Conservation (phyloP, 2,113 vertebrate species). For the Zosterops hypoxanthus region DNA sequence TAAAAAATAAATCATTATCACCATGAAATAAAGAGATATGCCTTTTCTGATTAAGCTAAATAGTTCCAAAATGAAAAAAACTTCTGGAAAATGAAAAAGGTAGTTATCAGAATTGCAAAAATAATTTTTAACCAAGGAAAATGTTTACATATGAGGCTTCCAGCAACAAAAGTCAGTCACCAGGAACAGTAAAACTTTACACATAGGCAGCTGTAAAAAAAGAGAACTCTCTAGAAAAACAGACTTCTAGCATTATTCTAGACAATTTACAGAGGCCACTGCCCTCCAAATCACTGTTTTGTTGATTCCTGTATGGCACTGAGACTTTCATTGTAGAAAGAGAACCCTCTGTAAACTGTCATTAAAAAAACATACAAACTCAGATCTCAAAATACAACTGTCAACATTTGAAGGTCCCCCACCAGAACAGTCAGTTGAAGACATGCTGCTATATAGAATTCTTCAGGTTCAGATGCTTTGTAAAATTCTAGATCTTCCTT, state of each 20-base stretch:
- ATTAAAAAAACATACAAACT: background rate
- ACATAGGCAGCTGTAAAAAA: background rate
- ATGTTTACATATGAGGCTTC: background rate
- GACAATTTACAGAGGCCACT: background rate
- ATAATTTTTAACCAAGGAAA: background rate
- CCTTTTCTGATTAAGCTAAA: background rate
- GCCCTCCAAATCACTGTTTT: background rate
- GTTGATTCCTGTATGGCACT: background rate
- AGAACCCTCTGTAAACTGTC: background rate
- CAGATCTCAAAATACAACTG: background rate
- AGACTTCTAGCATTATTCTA: background rate
- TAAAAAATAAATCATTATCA: background rate
- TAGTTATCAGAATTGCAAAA: background rate
- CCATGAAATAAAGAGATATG: background rate
- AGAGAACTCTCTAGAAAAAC: background rate
- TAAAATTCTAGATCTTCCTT: background rate
- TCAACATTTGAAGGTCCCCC: background rate
- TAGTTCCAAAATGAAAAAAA: background rate
- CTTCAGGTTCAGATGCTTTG: background rate
- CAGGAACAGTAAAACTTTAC: background rate
- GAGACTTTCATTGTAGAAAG: rapidly evolving
- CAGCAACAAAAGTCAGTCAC: no score
- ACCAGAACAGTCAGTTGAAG: background rate
- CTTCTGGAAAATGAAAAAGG: background rate
- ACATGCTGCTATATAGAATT: background rate